phyloP scores from a whole-genome alignment of 2,113 vertebrate species.

The Poicephalus meyeri region DNA sequence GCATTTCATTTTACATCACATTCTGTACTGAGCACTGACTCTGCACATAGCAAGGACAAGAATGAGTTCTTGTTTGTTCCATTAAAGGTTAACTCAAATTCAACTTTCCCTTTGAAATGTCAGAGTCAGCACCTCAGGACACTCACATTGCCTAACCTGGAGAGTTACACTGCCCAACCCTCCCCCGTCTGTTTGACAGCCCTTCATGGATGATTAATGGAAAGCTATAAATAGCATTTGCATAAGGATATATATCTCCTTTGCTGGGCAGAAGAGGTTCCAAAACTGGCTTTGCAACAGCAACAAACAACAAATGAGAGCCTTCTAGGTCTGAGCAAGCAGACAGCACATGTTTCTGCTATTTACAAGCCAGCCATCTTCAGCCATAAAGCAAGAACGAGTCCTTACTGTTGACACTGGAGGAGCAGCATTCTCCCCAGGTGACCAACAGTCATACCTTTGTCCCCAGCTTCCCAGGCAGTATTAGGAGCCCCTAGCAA shows the following conservation, averaged over 20 bases:
- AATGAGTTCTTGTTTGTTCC: neutral
- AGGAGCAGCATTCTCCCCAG: neutral
- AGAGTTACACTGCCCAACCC: neutral
- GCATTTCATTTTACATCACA: neutral
- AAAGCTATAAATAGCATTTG: neutral
- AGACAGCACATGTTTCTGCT: neutral
- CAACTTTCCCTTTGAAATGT: neutral
- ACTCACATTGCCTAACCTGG: neutral
- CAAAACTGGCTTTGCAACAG: neutral
- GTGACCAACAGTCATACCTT: neutral
- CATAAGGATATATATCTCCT: neutral
- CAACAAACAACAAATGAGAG: neutral
- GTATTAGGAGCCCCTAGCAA: neutral
- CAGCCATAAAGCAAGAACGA: neutral
- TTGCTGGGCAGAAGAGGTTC: neutral
- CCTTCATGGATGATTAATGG: slow-evolving; percentile 6
- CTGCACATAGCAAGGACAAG: neutral
- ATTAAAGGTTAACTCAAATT: neutral
- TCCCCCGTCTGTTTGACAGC: neutral
- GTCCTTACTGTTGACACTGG: slow-evolving; percentile 4
- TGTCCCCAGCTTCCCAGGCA: neutral
- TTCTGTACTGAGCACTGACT: neutral
- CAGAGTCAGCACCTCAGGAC: neutral
- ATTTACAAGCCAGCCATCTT: neutral
- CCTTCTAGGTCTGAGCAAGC: neutral